Base-by-base conservation (phyloP, 1,140 invertebrate species). In the Cherax quadricarinatus region DNA sequence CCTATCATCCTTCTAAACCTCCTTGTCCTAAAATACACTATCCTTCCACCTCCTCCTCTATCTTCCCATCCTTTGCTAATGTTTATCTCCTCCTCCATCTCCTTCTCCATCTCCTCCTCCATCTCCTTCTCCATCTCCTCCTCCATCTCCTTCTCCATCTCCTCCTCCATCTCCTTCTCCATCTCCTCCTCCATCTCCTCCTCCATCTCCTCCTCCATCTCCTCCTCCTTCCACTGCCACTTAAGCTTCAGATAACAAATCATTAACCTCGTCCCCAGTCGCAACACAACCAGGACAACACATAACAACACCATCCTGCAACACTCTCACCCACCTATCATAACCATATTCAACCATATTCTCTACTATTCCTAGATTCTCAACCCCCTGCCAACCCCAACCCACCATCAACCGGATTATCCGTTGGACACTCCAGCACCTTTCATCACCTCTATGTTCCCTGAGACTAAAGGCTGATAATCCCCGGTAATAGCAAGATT, bases 401-500 rank as follows among this genome's bases (percentile, higher is more conserved):
- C 14, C 30, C 30, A 41, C 48, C 30, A 66, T 70, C 30, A 85
- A 48, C 83, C 18, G 83, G 60, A 85, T 85, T 85, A 24, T 66
- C 66, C n/a, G 16, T 9, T n/a, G n/a, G 62, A 0, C 4, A 7
- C 41, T 5, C 5, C 18, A 10, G 83, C 1, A 9, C 18, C 60
- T 70, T 48, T 0, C 53, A 16, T 70, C 83, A 41, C 83, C 83
- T 49, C 53, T 48, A 62, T 62, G 24, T 48, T 0, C 30, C 60
- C 18, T 48, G 60, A 48, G 7, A 5, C 12, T 48, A 21, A 85
- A 70, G 83, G 83, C 4, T 24, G 30, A 21, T 41, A 85, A 18
- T 85, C 83, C 83, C 83, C 83, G 24, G 60, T 30, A 6, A 41
- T 3, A 4, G 24, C 53, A 18, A 85, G 60, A 85, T 85, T 85